phyloP scores from a whole-genome alignment of 2,113 vertebrate species.

The Apodemus speciosus region DNA sequence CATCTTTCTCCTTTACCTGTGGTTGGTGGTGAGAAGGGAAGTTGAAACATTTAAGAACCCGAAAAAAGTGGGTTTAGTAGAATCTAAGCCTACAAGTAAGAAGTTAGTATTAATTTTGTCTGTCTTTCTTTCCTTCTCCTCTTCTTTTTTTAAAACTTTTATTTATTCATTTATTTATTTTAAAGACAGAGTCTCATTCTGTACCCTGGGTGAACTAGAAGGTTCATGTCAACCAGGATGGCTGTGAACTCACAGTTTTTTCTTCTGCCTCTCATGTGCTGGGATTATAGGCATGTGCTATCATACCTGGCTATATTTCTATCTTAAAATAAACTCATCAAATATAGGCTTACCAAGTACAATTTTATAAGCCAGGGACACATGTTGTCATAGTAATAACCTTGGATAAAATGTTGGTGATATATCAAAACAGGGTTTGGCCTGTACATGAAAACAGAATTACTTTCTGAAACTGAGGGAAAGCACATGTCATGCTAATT shows the following conservation, averaged over 20 bases:
- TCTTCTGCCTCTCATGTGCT: background rate
- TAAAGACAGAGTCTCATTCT: background rate
- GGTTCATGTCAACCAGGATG: background rate
- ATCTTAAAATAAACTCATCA: conserved; percentile 38
- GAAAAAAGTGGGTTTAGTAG: too few relatives aligned
- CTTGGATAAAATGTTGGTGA: conserved; percentile 40
- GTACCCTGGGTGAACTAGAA: background rate
- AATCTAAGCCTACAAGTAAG: conserved; percentile 1
- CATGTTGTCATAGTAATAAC: background rate
- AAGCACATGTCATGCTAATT: background rate
- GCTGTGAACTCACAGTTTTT: background rate
- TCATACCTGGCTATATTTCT: background rate
- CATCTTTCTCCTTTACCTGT: too few relatives aligned
- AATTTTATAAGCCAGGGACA: background rate
- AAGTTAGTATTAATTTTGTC: background rate
- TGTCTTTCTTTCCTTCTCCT: background rate
- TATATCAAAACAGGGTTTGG: conserved; percentile 22
- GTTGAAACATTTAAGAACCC: too few relatives aligned
- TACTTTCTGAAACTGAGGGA: conserved; percentile 8
- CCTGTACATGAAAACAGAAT: conserved; percentile 37
- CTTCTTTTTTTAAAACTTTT: background rate
- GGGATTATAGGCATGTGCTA: background rate
- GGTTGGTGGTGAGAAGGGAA: too few relatives aligned
- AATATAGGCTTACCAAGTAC: conserved; percentile 37
- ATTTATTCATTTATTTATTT: background rate